Conservation (phyloP, 2,113 vertebrate genomes). For the Daboia siamensis region DNA sequence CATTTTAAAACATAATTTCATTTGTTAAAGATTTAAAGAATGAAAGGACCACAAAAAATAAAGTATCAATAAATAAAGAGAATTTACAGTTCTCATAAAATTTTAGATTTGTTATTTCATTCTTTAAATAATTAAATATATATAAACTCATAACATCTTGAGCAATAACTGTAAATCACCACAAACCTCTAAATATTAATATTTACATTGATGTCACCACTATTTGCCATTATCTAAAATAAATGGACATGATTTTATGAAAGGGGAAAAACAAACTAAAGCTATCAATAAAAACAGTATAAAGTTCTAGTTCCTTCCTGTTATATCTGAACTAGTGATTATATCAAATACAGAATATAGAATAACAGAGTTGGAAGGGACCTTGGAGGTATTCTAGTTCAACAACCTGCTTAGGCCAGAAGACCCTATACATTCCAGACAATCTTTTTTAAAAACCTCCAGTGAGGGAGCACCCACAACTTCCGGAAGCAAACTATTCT, state of each 20-base stretch:
- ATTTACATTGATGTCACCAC: not conserved
- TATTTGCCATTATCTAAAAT: not conserved
- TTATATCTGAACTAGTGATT: not conserved
- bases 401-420: no score
- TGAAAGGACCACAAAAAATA: not conserved
- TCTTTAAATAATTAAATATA: not conserved
- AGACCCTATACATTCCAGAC: no score
- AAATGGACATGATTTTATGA: not conserved
- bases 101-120: not conserved
- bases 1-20: not conserved
- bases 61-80: not conserved
- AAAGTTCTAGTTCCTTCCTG: not conserved
- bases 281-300: not conserved
- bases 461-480: no score
- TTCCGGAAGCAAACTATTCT: no score
- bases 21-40: not conserved
- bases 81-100: not conserved
- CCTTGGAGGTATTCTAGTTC: not conserved
- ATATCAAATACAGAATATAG: not conserved
- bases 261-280: not conserved
- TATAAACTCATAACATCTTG: not conserved
- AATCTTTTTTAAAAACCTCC: no score
- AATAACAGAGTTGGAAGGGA: not conserved
- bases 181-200: not conserved
- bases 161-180: not conserved